Conservation (phyloP, 2,113 vertebrate genomes). For the Acrocephalus kingi region DNA sequence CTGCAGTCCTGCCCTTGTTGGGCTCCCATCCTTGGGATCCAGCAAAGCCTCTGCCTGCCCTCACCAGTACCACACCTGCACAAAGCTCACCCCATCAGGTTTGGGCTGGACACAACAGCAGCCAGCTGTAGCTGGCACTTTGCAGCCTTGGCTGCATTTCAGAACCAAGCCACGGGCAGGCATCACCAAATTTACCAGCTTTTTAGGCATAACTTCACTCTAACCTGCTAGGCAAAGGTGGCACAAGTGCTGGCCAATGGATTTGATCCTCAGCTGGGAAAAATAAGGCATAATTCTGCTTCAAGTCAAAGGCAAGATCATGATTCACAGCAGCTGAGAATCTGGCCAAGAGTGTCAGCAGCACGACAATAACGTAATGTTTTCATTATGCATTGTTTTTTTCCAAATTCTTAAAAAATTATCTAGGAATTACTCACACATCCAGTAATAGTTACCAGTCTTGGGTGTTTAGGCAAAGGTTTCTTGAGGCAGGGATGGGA, state of each 20-base stretch:
- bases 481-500: neutral
- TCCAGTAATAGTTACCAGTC: constrained; percentile 60
- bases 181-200: neutral
- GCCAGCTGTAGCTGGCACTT: neutral
- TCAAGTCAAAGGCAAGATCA: constrained; percentile 17
- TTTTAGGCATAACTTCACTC: neutral
- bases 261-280: constrained; percentile 53
- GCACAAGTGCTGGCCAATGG: fast-evolving
- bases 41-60: neutral
- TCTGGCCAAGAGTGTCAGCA: constrained; percentile 58
- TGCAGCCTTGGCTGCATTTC: neutral
- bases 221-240: neutral
- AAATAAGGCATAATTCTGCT: constrained; percentile 36
- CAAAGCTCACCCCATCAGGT: neutral
- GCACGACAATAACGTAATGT: constrained; percentile 63
- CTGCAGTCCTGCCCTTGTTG: neutral
- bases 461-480: constrained; percentile 17
- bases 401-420: constrained; percentile 67
- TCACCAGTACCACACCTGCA: neutral
- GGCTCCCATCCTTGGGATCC: neutral
- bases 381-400: constrained; percentile 68
- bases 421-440: constrained; percentile 65
- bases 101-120: neutral
- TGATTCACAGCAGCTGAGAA: constrained; percentile 63
- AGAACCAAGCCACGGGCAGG: neutral